Evolutionary conservation across 2,113 vertebrate genomes (phyloP).

Genomic region (Nymphicus hollandicus): DNA sequence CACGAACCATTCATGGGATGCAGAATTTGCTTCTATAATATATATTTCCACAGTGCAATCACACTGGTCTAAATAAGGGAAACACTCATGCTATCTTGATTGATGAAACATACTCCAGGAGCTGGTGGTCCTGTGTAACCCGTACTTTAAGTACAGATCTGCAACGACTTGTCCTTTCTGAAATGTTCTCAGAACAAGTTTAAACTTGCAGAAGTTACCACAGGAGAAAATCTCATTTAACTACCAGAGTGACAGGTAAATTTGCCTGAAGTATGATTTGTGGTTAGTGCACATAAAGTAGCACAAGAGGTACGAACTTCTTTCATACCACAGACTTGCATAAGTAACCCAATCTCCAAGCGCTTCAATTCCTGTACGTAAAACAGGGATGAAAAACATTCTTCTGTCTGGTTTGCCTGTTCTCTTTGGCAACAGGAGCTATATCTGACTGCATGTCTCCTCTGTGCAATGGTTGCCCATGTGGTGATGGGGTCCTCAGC

Average conservation of each 20-base stretch:
- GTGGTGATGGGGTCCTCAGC: not conserved
- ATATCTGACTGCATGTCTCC: not conserved
- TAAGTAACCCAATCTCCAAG: not conserved
- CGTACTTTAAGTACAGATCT: not conserved
- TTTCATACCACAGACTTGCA: not conserved
- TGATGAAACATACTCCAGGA: not conserved
- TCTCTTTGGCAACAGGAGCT: not conserved
- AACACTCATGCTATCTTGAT: not conserved
- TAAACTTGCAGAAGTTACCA: slow-evolving; percentile 20
- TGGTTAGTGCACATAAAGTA: slow-evolving; percentile 10
- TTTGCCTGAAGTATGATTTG: slow-evolving; percentile 27
- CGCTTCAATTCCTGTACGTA: not conserved
- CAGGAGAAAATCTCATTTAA: not conserved
- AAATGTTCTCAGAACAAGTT: slow-evolving; percentile 4
- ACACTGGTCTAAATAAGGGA: not conserved
- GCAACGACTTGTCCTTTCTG: not conserved
- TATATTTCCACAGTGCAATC: not conserved
- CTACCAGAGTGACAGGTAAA: slow-evolving; percentile 17
- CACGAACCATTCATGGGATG: not conserved
- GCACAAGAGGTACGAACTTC: not conserved
- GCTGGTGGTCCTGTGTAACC: not conserved
- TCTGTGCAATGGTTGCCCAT: not conserved
- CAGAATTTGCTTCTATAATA: not conserved
- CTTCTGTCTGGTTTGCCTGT: not conserved
- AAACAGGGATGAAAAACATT: not conserved